Percentiles rank a stretch among this genome's conserved stretches.
Conservation (phyloP, 2,113 vertebrate genomes). For the cattle (Bos taurus) region DNA sequence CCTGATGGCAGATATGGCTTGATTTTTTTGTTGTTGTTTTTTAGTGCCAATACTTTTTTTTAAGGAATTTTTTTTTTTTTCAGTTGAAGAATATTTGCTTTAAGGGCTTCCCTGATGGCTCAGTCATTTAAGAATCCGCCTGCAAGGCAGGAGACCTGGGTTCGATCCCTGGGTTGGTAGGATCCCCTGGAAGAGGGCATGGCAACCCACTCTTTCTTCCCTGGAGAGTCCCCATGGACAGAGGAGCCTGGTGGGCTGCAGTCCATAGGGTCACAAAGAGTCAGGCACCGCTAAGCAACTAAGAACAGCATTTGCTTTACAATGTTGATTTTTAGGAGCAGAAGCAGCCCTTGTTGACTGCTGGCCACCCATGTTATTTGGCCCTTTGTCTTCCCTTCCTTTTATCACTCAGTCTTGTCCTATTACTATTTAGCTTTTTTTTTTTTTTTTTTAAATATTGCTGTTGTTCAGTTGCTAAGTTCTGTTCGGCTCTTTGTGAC, state of each 20-base stretch:
- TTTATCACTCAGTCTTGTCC: not conserved
- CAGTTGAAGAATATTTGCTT: not conserved
- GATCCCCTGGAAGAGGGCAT: not conserved
- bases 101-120: not conserved
- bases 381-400: not conserved
- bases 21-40: not conserved
- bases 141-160: not conserved
- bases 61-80: not conserved
- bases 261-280: not conserved
- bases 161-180: not conserved
- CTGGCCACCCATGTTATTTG: not conserved
- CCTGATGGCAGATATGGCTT: fast-evolving
- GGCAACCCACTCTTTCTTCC: not conserved
- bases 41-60: not conserved
- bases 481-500: not conserved
- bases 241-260: not conserved
- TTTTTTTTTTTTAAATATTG: too few relatives aligned
- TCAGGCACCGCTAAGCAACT: not conserved
- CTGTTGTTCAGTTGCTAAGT: not conserved
- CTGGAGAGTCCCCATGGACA: not conserved
- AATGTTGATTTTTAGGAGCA: not conserved
- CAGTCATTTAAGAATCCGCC: not conserved
- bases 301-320: not conserved
- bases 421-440: not conserved
- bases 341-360: not conserved